These are phyloP conservation scores for Autographa pulchrina DNA, from an alignment of 2,888 invertebrate species.

Conservation along the genomic window DNA sequence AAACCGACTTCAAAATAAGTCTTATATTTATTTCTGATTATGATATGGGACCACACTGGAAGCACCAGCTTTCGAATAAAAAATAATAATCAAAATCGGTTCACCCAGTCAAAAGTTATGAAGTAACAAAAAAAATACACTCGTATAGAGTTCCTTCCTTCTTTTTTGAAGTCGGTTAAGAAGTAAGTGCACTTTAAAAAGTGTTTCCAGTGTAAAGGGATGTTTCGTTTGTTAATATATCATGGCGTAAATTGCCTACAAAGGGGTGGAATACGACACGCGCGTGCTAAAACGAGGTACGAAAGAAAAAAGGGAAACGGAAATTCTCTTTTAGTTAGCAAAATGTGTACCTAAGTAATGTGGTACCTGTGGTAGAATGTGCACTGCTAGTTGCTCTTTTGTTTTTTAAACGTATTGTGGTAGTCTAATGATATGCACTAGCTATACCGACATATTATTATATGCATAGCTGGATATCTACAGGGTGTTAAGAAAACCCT, in stretches of 20 bases:
- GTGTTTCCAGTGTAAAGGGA: slow-evolving; percentile 6
- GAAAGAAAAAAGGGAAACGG: slow-evolving; percentile 10
- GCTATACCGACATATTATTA: too few species aligned
- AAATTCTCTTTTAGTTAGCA: neutral
- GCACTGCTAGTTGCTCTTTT: slow-evolving; percentile 1
- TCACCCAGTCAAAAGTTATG: too few species aligned
- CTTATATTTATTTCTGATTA: too few species aligned
- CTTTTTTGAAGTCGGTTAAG: neutral
- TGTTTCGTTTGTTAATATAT: slow-evolving; percentile 35
- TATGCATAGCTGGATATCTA: too few species aligned
- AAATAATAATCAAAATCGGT: too few species aligned
- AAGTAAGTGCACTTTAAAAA: slow-evolving; percentile 7
- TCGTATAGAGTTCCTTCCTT: too few species aligned
- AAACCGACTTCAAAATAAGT: too few species aligned
- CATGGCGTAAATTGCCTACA: slow-evolving; percentile 28
- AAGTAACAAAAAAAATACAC: too few species aligned
- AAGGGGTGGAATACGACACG: slow-evolving; percentile 15
- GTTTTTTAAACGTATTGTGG: neutral
- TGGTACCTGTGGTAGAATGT: neutral
- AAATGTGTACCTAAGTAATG: neutral
- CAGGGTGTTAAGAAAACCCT: too few species aligned
- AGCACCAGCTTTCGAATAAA: too few species aligned
- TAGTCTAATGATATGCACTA: neutral
- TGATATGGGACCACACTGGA: too few species aligned
- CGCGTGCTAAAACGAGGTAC: neutral